Conservation (phyloP, 1,140 invertebrate species). For the Spodoptera frugiperda region DNA sequence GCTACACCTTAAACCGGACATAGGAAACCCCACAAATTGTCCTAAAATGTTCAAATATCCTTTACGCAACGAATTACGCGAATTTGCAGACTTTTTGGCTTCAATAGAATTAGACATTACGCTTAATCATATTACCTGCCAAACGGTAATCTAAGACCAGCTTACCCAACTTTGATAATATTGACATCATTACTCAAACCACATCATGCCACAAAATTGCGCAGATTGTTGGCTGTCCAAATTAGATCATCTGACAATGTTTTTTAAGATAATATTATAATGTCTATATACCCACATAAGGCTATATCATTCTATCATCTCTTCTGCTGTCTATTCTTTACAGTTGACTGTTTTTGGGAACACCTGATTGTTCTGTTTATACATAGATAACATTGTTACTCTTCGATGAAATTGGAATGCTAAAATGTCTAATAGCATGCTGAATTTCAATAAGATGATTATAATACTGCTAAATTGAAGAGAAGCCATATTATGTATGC, state of each 20-base stretch:
- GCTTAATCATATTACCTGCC: not conserved
- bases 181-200: slow-evolving; percentile 31
- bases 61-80: not conserved
- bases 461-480: slow-evolving; percentile 48
- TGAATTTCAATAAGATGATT: slow-evolving; percentile 52
- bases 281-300: not conserved
- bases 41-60: not conserved
- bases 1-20: slow-evolving; percentile 2
- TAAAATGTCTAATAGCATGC: slow-evolving; percentile 24
- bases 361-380: slow-evolving; percentile 14
- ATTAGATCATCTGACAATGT: slow-evolving; percentile 42
- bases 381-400: slow-evolving; percentile 29
- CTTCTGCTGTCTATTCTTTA: not conserved
- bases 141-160: not conserved
- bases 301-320: slow-evolving; percentile 11
- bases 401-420: slow-evolving; percentile 48
- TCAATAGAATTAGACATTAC: slow-evolving; percentile 11
- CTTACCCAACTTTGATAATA: not conserved
- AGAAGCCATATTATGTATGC: slow-evolving; percentile 29
- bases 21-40: slow-evolving; percentile 18
- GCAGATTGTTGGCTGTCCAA: slow-evolving; percentile 11
- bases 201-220: not conserved
- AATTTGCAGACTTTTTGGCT: slow-evolving; percentile 28
- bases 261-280: slow-evolving; percentile 39
- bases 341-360: slow-evolving; percentile 20